Percentiles rank a stretch among this genome's conserved stretches.
Evolutionary conservation across 1,140 invertebrate species (phyloP).

Genomic region (Anthonomus grandis): DNA sequence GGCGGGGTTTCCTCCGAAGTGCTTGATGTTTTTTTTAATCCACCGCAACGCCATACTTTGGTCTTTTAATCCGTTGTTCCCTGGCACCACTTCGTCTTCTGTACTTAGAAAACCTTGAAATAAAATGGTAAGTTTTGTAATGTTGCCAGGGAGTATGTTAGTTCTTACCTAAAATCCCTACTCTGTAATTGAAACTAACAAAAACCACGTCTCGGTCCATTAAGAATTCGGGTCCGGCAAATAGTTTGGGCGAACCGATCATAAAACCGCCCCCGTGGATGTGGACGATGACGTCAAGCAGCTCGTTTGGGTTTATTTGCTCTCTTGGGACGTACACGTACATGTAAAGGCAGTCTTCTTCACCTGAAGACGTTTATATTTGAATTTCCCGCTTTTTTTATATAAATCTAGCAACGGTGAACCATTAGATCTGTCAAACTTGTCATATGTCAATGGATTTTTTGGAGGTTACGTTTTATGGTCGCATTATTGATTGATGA

Average conservation of each 20-base stretch:
- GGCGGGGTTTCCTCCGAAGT: conserved; percentile 55
- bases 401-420: background rate
- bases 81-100: conserved; percentile 53
- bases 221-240: conserved; percentile 55
- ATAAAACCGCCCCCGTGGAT: conserved; percentile 61
- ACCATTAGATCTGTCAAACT: background rate
- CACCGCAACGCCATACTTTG: conserved; percentile 59
- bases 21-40: conserved; percentile 56
- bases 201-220: conserved; percentile 60
- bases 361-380: conserved; percentile 38
- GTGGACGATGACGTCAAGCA: conserved; percentile 56
- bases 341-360: conserved; percentile 55
- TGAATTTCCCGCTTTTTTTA: background rate
- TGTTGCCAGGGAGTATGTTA: no score
- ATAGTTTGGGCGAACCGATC: conserved; percentile 50
- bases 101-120: conserved; percentile 56
- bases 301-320: conserved; percentile 41
- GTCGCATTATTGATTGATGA: no score
- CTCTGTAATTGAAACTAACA: conserved; percentile 63
- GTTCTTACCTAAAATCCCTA: conserved; percentile 58
- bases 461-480: conserved; percentile 1
- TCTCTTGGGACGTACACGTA: conserved; percentile 50
- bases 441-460: conserved; percentile 4
- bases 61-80: conserved; percentile 63
- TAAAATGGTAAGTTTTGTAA: background rate